A percentile compares a stretch with the other conserved stretches of the same genome.
These are phyloP conservation scores for Pyrocephalus nanus DNA, from an alignment of 2,797 vertebrate genomes.

Conservation along the genomic window DNA sequence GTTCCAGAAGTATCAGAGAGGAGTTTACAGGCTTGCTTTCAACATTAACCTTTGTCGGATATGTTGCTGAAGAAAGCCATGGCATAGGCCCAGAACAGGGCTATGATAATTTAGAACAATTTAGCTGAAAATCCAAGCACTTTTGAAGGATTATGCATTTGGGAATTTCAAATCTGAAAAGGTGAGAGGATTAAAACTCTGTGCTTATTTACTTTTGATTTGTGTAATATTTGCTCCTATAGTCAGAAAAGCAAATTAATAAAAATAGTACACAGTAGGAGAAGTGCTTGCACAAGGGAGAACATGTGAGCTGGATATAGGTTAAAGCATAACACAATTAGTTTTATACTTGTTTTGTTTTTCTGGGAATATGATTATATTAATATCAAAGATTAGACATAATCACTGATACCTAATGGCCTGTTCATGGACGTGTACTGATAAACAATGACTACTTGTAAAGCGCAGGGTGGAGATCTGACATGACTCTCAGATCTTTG, in stretches of 20 bases:
- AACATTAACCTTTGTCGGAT: neutral
- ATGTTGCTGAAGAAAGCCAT: neutral
- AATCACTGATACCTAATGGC: conserved; percentile 19
- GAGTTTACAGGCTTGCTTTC: neutral
- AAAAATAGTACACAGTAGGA: neutral
- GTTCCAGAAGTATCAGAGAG: neutral
- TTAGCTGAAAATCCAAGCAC: neutral
- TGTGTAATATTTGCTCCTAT: conserved; percentile 34
- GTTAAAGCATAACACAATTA: conserved; percentile 49
- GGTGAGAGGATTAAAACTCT: neutral
- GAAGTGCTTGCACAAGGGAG: neutral
- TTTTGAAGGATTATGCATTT: neutral
- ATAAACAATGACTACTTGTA: conserved; percentile 19
- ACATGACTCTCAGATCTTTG: neutral
- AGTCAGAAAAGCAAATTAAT: conserved; percentile 29
- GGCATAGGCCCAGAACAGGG: neutral
- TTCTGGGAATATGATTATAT: conserved; percentile 59
- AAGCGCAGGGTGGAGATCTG: neutral
- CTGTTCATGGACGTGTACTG: neutral
- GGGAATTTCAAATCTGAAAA: neutral
- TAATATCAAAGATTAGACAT: conserved; percentile 47
- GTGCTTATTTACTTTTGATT: neutral
- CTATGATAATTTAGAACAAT: neutral
- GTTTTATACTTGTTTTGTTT: conserved; percentile 34
- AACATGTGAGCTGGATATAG: neutral